Evolutionary conservation across 23 tunicate species (phyloP), one percentile per base, ranked within the genome.

Genomic region (Halocynthia roretzi): DNA sequence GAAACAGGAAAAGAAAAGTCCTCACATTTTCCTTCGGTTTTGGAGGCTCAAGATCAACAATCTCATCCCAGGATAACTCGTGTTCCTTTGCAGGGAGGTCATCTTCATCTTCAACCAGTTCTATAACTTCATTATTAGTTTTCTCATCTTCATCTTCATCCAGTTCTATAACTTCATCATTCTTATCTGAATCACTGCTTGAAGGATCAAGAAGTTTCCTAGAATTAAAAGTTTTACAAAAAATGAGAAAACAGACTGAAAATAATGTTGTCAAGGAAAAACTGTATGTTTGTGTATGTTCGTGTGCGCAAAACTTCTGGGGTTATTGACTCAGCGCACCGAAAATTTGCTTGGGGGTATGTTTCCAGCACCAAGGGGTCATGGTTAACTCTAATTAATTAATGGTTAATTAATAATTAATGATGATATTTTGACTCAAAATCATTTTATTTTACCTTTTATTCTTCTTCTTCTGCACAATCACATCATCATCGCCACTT

Each of bases 1-100:
- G 44, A 1, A 31, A 31, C 44, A 0, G 44, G 44, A 31, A 0
- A 0, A 31, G 1, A 31, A n/a, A 31, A 31, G 44, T 31, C 2
- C 44, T 31, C 4, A 31, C 44, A 31, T 31, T 31, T 4, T 31
- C 44, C 44, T 31, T 31, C 4, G 44, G 4, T 31, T 31, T 31
- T 31, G 78, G 78, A 12, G 78, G 78, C 31, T 74, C 56, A 22
- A 74, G 31, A 8, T 74, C 78, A 19, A 50, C 31, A 53, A 74
- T 74, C 7, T 74, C 78, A 21, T 74, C 78, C 78, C 78, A 74
- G 20, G 78, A 52, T 19, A 74, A 64, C 55, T 74, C 78, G 71
- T 62, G 64, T 6, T 74, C 56, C 78, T 74, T 74, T 10, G 78
- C 50, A 53, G 62, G 64, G 23, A 54, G 64, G 18, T 23, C 56